Evolutionary conservation across 2,888 invertebrate species (phyloP).

Genomic region (Apamea epomidion): DNA sequence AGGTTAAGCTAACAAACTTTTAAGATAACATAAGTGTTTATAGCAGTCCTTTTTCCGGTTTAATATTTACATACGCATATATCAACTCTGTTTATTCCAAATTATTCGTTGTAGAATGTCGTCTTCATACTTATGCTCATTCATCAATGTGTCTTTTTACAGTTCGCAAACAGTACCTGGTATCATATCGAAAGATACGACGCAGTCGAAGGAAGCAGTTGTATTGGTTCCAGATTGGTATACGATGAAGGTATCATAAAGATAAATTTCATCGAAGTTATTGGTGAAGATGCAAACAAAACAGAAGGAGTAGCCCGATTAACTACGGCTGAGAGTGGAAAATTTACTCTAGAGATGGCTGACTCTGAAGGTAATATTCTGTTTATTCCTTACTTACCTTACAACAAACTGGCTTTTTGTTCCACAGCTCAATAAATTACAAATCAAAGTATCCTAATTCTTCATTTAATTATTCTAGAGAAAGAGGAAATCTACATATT

Average conservation of each 20-base stretch:
- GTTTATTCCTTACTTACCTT: not conserved
- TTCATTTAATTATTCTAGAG: slow-evolving; percentile 20
- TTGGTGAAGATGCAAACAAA: slow-evolving; percentile 73
- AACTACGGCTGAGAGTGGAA: slow-evolving; percentile 73
- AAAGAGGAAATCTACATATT: slow-evolving; percentile 86
- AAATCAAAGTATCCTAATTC: not conserved
- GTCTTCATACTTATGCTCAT: not conserved
- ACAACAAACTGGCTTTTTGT: not conserved
- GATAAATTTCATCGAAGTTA: slow-evolving; percentile 69
- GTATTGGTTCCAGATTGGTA: slow-evolving; percentile 79
- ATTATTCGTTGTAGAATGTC: not conserved
- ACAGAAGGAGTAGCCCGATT: slow-evolving; percentile 78
- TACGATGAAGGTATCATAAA: slow-evolving; percentile 57
- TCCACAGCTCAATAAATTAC: too few relatives aligned
- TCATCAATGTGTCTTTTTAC: slow-evolving; percentile 38
- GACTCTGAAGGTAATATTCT: slow-evolving; percentile 70
- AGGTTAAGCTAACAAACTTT: not conserved
- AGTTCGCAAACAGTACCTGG: slow-evolving; percentile 85
- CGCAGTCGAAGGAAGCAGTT: slow-evolving; percentile 74
- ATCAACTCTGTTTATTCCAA: not conserved
- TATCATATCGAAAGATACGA: slow-evolving; percentile 83
- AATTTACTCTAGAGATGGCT: slow-evolving; percentile 75
- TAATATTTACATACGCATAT: not conserved
- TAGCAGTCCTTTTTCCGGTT: not conserved
- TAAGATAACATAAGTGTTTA: not conserved